phyloP scores from a whole-genome alignment of 2,888 invertebrate genomes.

The Busseola fusca region DNA sequence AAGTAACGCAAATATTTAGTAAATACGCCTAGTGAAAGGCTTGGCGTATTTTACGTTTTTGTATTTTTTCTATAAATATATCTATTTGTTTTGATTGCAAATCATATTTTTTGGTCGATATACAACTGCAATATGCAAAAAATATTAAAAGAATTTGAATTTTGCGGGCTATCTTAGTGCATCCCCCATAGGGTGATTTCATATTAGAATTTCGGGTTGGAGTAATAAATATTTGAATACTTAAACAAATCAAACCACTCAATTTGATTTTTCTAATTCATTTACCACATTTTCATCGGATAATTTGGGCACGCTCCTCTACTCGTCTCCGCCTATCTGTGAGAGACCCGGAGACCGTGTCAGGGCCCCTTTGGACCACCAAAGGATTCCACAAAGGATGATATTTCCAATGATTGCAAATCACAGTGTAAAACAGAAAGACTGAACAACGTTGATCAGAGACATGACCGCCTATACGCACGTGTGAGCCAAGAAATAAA shows the following conservation, averaged over 20 bases:
- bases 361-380: neutral
- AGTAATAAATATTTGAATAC: neutral
- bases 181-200: neutral
- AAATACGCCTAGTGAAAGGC: neutral
- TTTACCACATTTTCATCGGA: neutral
- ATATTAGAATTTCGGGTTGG: neutral
- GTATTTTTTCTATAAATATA: neutral
- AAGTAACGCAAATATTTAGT: neutral
- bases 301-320: neutral
- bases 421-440: neutral
- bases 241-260: neutral
- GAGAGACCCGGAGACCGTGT: neutral
- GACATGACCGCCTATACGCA: neutral
- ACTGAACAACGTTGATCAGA: neutral
- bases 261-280: neutral
- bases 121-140: neutral
- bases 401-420: neutral
- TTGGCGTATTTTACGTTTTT: too few species aligned
- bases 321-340: neutral
- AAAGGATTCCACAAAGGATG: neutral
- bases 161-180: neutral
- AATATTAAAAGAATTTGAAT: neutral
- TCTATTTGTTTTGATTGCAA: neutral
- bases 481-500: neutral
- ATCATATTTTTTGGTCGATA: neutral